Evolutionary conservation across 2,113 vertebrate genomes (phyloP).

Genomic region (Panthera tigris): DNA sequence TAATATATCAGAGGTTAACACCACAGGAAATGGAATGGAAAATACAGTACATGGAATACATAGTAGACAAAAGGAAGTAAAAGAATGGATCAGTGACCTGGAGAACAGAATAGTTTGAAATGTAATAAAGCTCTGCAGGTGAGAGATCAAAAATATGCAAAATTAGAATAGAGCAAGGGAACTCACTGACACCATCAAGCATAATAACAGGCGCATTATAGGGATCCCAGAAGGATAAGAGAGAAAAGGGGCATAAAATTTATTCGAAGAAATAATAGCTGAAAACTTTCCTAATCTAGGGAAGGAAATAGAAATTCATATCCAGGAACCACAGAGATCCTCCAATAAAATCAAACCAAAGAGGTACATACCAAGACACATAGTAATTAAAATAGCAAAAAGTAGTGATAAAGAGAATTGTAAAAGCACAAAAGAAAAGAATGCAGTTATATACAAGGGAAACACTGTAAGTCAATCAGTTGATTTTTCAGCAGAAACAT

Average conservation of each 20-base stretch:
- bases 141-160: neutral
- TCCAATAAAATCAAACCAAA: neutral
- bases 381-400: neutral
- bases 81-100: neutral
- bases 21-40: neutral
- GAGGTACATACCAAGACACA: neutral
- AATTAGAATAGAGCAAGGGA: neutral
- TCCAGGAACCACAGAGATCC: neutral
- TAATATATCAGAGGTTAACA: neutral
- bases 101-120: neutral
- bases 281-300: neutral
- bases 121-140: neutral
- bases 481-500: neutral
- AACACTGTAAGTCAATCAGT: neutral
- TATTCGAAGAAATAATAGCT: neutral
- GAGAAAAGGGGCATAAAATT: neutral
- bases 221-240: neutral
- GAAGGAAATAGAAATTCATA: neutral
- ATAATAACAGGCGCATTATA: neutral
- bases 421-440: neutral
- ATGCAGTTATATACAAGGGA: neutral
- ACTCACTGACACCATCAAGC: neutral
- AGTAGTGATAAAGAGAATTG: neutral
- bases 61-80: neutral
- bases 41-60: neutral